Base-by-base conservation (phyloP, 1,140 invertebrate species). In the Apis dorsata region DNA sequence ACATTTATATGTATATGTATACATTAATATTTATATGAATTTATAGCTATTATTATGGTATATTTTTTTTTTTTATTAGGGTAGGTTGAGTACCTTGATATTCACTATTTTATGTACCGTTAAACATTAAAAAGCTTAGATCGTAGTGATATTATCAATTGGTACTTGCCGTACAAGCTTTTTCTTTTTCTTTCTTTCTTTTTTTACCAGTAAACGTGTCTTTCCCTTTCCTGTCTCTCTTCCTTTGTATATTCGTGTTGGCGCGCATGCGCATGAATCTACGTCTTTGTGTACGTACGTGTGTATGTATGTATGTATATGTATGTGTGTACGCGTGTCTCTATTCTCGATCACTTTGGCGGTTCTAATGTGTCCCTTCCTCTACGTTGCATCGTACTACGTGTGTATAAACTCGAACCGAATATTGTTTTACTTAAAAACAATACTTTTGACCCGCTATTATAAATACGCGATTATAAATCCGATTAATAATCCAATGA, bases 91-190 rank as follows among this genome's bases (percentile, higher is more conserved):
- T 88, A 85, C 55, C 69, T 89, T 88, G 85, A 87, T 88, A 89
- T 90, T 86, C 57, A 79, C 86, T 90, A 86, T 89, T 44, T 44
- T 86, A 87, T 15, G 81, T 87, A 85, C 66, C 88, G 81, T 90
- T 90, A 85, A 73, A 92, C 85, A 90, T 92, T 92, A 93, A 91
- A 92, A 93, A 93, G 92, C 93, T 93, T 93, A 93, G 88, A 91
- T 90, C 86, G 74, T 93, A 93, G 87, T 93, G 93, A 93, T 93
- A 93, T 93, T 92, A 92, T 93, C 90, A 88, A 90, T 93, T 92
- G 87, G 89, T 92, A 90, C 91, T 93, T 90, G 90, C 91, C 34
- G 81, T 76, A 90, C 88, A 92, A 92, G 90, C 90, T 91, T 81
- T 82, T 85, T 85, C 60, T 77, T 53, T 74, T 28, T 65, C 15